Base-by-base conservation (phyloP, 2,113 vertebrate genomes). In the Alosa alosa region DNA sequence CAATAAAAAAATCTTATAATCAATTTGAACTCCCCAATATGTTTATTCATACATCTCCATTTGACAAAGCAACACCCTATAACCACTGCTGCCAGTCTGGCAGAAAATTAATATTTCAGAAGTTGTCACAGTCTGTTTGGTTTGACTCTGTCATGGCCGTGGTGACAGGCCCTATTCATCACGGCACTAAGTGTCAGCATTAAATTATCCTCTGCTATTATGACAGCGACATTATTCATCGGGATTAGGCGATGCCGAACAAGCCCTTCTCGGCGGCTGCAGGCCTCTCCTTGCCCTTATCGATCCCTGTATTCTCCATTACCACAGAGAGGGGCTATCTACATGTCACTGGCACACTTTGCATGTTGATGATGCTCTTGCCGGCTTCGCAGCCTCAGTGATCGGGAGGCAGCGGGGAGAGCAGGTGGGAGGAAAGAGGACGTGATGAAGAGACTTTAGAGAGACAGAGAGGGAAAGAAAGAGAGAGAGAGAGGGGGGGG, bases 191-290 rank as follows among this genome's bases (percentile, higher is more conserved):
- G 97, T 96, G 96, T 96, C 97, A 96, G 96, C 97, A 92, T 96
- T 96, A 96, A 96, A 97, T 97, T 96, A 96, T 97, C 96, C 95
- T 92, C 89, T 22, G 91, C 95, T 96, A 95, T 98, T 99, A 99
- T 99, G 97, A 98, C 97, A 97, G 97, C 94, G 91, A 94, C 97
- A 96, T 99, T 97, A 96, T 96, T 98, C 98, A 98, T 96, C 96
- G 95, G 96, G 96, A 97, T 95, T 94, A 95, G 94, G 92, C 92
- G 91, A 88, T 88, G 92, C 81, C 90, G 92, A 95, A 94, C 93
- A 92, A 92, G 93, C 91, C 94, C 93, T 94, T 87, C 93, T 92
- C 93, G 93, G 91, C 94, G 89, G 94, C 94, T 89, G 90, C 89
- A 89, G 89, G 91, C 87, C 92, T 92, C 94, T 94, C 93, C 93